These are phyloP conservation scores for Vireo griseus DNA, from an alignment of 2,797 vertebrate genomes.

Conservation along the genomic window DNA sequence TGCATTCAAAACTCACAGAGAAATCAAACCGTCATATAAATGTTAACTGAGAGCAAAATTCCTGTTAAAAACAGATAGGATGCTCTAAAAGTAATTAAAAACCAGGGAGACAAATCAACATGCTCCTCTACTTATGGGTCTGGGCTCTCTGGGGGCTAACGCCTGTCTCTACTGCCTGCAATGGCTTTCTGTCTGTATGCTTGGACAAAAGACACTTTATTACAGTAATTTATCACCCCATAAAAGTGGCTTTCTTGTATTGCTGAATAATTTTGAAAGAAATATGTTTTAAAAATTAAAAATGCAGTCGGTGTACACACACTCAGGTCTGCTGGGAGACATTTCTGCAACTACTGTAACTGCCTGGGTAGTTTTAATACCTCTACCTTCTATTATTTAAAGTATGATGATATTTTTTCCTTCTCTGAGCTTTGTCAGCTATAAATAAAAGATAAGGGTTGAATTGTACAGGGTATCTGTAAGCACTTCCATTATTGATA, in stretches of 20 bases:
- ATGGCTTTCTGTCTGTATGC: constrained; percentile 74
- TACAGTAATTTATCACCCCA: constrained; percentile 98
- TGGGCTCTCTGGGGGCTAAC: constrained; percentile 74
- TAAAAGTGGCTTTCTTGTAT: constrained; percentile 85
- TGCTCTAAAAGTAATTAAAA: constrained; percentile 77
- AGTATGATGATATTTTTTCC: constrained; percentile 89
- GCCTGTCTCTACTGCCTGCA: constrained; percentile 71
- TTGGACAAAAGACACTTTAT: constrained; percentile 85
- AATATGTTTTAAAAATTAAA: constrained; percentile 96
- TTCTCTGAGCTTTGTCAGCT: constrained; percentile 89
- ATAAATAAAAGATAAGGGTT: constrained; percentile 95
- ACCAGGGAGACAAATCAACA: constrained; percentile 63
- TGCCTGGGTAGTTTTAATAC: constrained; percentile 81
- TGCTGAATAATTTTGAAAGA: constrained; percentile 89
- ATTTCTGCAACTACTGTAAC: constrained; percentile 86
- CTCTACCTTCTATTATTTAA: constrained; percentile 89
- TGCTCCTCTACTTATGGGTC: constrained; percentile 59
- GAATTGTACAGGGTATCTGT: constrained; percentile 82
- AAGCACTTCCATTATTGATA: constrained; percentile 94
- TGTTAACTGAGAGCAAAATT: constrained; percentile 68
- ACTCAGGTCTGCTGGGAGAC: constrained; percentile 85
- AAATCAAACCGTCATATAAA: constrained; percentile 38
- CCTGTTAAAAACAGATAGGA: constrained; percentile 69
- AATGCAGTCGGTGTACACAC: constrained; percentile 82
- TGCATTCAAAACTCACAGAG: background rate